Evolutionary conservation across 2,888 invertebrate species (phyloP).

Genomic region (Hipparchia sbordonii): DNA sequence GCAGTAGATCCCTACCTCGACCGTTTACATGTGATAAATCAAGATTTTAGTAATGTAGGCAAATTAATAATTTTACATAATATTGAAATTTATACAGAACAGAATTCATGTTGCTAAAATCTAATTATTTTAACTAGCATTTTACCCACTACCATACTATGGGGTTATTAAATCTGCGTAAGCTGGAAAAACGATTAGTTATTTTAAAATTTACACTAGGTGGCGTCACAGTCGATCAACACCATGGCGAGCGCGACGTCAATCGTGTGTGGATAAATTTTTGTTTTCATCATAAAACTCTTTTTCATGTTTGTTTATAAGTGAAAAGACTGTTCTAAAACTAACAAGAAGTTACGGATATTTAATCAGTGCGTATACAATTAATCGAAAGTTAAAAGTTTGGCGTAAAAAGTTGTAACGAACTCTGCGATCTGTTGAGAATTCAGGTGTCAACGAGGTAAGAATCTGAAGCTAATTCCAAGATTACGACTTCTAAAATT

Average conservation of each 20-base stretch:
- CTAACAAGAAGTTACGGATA: constrained; percentile 59
- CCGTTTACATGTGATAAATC: too few species aligned
- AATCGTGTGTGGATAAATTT: constrained; percentile 72
- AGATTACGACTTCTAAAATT: constrained; percentile 68
- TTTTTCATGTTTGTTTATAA: constrained; percentile 71
- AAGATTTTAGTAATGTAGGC: too few species aligned
- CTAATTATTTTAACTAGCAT: neutral
- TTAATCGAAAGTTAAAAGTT: constrained; percentile 69
- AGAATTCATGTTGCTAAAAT: too few species aligned
- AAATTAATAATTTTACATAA: too few species aligned
- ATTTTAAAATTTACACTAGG: constrained; percentile 46
- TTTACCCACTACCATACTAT: too few species aligned
- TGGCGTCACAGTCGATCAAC: constrained; percentile 62
- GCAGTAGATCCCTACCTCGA: too few species aligned
- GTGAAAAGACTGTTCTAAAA: constrained; percentile 65
- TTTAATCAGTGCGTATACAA: constrained; percentile 58
- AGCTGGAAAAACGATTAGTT: constrained; percentile 10
- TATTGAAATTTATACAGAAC: too few species aligned
- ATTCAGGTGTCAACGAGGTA: constrained; percentile 83
- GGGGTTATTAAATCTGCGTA: neutral
- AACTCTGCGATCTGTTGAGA: constrained; percentile 77
- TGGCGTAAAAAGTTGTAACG: constrained; percentile 78
- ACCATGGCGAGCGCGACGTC: constrained; percentile 79
- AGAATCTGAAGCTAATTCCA: constrained; percentile 73
- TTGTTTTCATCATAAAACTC: constrained; percentile 75